Conservation (phyloP, 2,888 invertebrate species). For the Meghimatium bilineatum region DNA sequence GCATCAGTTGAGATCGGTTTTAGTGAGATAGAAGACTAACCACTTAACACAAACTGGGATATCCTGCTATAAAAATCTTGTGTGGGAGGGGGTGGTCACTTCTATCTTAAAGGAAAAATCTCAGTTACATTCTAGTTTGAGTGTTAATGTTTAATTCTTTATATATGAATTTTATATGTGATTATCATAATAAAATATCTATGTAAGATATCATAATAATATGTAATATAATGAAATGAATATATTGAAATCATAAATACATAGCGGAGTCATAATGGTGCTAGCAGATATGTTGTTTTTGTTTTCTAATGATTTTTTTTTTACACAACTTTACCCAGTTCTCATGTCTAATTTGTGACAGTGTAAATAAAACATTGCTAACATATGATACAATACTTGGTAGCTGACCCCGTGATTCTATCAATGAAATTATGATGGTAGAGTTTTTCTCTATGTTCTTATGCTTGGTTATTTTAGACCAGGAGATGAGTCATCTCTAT, state of each 20-base stretch:
- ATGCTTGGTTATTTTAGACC: background rate
- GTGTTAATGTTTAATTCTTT: no score
- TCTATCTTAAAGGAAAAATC: no score
- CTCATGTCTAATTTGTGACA: background rate
- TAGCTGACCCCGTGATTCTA: slow-evolving; percentile 20
- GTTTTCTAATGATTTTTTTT: background rate
- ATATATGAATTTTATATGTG: background rate
- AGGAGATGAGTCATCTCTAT: slow-evolving; percentile 14
- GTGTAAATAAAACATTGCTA: slow-evolving; percentile 22
- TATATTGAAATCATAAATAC: slow-evolving; percentile 33
- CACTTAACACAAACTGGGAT: no score
- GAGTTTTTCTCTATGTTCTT: background rate
- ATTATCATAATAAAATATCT: slow-evolving; percentile 11
- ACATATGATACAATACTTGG: slow-evolving; percentile 26
- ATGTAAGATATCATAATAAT: background rate
- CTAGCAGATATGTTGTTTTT: slow-evolving; percentile 7
- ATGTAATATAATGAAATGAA: slow-evolving; percentile 34
- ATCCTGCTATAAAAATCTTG: no score
- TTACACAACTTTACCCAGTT: slow-evolving; percentile 1
- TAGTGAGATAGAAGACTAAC: no score
- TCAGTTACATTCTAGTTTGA: no score
- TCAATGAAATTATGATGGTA: background rate
- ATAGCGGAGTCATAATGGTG: slow-evolving; percentile 45
- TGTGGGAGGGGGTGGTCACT: no score
- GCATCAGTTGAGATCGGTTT: no score